Conservation (phyloP, 2,113 vertebrate genomes). For the Gymnorhina tibicen region DNA sequence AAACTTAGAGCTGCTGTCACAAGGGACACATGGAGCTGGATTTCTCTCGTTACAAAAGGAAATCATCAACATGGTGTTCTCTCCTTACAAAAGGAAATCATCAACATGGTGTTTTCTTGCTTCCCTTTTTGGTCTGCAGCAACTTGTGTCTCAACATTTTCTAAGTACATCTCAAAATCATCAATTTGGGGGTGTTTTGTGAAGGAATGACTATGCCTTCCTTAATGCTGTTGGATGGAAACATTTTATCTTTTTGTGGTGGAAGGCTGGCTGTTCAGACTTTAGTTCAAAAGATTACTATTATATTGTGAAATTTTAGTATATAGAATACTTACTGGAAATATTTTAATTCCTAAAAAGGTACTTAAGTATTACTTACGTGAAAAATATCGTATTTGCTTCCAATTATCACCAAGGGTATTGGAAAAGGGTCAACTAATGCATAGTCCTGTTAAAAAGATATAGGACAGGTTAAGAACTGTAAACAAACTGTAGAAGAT, state of each 20-base stretch:
- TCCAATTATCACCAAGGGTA: constrained; percentile 90
- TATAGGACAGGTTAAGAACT: not conserved
- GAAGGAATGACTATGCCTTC: not conserved
- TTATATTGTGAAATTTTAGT: not conserved
- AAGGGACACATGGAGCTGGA: not conserved
- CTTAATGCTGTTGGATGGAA: not conserved
- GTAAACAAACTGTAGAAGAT: not conserved
- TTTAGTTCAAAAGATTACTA: not conserved
- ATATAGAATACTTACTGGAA: not conserved
- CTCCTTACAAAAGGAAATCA: too few relatives aligned
- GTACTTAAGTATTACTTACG: constrained; percentile 69
- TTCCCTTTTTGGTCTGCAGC: not conserved
- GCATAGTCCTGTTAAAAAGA: constrained; percentile 85
- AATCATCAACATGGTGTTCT: not conserved
- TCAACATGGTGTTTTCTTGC: not conserved
- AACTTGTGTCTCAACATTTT: not conserved
- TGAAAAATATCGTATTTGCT: constrained; percentile 96
- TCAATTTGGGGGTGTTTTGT: not conserved
- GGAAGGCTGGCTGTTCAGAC: not conserved
- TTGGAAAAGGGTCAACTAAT: constrained; percentile 88
- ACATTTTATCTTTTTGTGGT: not conserved
- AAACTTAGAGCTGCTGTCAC: not conserved
- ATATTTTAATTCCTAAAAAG: not conserved
- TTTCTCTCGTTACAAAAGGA: not conserved
- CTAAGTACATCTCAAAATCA: not conserved